Percentiles rank a stretch among this genome's conserved stretches.
Conservation (phyloP, 37 sponge, comb jelly and placozoan genomes). For the Oscarella lobularis region DNA sequence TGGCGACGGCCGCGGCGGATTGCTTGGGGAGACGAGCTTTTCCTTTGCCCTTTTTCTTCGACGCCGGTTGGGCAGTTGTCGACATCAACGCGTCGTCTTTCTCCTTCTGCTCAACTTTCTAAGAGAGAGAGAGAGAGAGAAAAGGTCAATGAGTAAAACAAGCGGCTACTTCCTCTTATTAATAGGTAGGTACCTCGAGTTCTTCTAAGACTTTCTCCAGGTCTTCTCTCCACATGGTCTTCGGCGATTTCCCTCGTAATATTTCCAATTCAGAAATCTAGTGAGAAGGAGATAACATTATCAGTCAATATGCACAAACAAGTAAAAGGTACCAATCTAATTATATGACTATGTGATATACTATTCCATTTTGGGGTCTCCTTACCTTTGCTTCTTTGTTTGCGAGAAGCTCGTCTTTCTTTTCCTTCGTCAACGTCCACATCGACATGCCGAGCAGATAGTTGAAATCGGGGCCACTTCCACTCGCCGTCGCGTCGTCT, state of each 20-base stretch:
- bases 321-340: no score
- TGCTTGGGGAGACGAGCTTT: neutral
- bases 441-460: conserved; percentile 83
- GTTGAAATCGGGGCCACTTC: conserved; percentile 49
- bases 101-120: neutral
- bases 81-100: neutral
- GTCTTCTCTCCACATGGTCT: conserved; percentile 71
- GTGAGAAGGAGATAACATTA: no score
- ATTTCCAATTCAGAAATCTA: conserved; percentile 49
- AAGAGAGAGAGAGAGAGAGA: no score
- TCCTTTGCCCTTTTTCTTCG: neutral
- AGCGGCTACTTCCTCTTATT: neutral
- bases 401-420: conserved; percentile 71
- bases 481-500: conserved; percentile 5
- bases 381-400: conserved; percentile 69
- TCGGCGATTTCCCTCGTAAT: conserved; percentile 43
- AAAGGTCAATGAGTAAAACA: no score
- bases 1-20: no score
- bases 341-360: no score
- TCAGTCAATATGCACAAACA: no score
- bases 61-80: neutral
- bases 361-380: neutral
- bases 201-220: conserved; percentile 56
- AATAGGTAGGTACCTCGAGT: conserved; percentile 39
- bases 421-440: conserved; percentile 75